Conservation (phyloP, 2,113 vertebrate genomes). For the Xenopus borealis region DNA sequence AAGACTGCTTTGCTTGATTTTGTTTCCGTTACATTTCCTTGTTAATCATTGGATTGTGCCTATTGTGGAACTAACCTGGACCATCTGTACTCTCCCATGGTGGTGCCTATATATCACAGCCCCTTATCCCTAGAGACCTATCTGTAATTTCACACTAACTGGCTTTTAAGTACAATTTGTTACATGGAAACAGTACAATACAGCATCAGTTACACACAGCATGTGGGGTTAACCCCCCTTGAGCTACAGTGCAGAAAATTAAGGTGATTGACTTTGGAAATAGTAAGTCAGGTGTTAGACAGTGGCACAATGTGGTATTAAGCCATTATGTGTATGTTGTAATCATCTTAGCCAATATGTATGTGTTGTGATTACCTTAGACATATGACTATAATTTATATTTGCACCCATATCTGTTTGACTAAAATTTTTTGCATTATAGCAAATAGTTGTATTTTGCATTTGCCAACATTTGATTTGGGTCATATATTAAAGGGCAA, state of each 20-base stretch:
- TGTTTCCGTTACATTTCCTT: conserved; percentile 26
- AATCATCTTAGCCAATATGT: no score
- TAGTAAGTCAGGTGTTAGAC: not conserved
- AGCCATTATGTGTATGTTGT: no score
- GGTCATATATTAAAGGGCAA: no score
- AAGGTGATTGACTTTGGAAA: not conserved
- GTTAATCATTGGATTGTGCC: conserved; percentile 40
- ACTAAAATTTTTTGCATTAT: not conserved
- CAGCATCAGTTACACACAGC: conserved; percentile 1
- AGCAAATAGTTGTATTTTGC: not conserved
- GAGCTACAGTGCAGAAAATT: not conserved
- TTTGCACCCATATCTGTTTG: no score
- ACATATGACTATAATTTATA: no score
- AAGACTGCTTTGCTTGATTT: not conserved
- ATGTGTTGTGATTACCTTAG: no score
- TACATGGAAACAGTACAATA: conserved; percentile 16
- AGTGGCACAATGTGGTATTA: no score
- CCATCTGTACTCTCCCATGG: conserved; percentile 37
- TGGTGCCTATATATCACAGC: conserved; percentile 13
- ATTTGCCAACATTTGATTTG: not conserved
- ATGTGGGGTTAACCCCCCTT: not conserved
- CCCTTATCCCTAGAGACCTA: conserved; percentile 15
- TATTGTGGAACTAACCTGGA: conserved; percentile 35
- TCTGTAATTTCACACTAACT: conserved; percentile 39
- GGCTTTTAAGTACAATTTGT: conserved; percentile 23